Conservation (phyloP, 2,113 vertebrate species). For the Clarias gariepinus region DNA sequence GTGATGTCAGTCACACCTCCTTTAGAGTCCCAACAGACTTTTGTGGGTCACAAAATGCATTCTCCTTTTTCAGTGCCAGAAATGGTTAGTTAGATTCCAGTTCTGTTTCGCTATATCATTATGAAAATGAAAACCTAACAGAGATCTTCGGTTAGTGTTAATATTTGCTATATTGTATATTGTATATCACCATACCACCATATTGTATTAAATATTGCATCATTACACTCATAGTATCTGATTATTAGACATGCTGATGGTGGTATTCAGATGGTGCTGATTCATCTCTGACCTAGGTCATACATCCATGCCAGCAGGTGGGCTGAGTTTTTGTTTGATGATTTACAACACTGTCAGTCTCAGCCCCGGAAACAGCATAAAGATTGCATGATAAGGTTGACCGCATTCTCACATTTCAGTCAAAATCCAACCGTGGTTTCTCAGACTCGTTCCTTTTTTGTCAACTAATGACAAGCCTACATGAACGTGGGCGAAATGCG, state of each 20-base stretch:
- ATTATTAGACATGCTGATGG: background rate
- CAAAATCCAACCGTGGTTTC: background rate
- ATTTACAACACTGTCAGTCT: constrained; percentile 27
- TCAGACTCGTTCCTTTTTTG: background rate
- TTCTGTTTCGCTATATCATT: background rate
- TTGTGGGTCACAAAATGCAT: background rate
- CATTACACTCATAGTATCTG: background rate
- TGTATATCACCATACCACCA: background rate
- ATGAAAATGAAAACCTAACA: background rate
- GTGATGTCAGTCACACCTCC: no score
- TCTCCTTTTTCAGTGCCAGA: background rate
- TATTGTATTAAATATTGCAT: background rate
- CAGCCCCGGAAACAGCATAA: background rate
- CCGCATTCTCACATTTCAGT: constrained; percentile 20
- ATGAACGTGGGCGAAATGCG: constrained; percentile 5
- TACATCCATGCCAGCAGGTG: constrained; percentile 59
- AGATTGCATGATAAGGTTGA: background rate
- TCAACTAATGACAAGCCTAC: background rate
- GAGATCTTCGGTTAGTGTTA: background rate
- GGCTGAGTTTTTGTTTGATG: background rate
- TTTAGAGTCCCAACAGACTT: background rate
- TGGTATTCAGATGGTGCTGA: constrained; percentile 61
- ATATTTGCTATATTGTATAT: background rate
- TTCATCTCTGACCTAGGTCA: constrained; percentile 63
- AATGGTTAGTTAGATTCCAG: background rate